Base-by-base conservation (phyloP, 2,888 invertebrate genomes). In the Hanleya hanleyi region DNA sequence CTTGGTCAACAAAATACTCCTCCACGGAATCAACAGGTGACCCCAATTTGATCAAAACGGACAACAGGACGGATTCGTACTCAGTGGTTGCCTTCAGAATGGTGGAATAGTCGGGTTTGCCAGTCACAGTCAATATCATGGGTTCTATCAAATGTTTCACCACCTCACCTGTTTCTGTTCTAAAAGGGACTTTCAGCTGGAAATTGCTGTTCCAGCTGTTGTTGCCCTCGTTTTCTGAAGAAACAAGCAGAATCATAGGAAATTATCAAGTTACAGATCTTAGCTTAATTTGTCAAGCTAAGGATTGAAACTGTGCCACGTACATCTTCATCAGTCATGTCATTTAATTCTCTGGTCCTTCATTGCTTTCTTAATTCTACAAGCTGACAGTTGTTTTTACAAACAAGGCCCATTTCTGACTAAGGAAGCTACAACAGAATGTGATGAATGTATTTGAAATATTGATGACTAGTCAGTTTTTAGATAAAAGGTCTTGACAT, bases 181-280 rank as follows among this genome's bases (percentile, higher is more conserved):
- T 32, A 57, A 29, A 57, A 26, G 22, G 26, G 1, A 57, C 57
- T 9, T 2, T 57, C 4, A 57, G 15, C 22, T 57, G 18, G 29
- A 71, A 33, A 12, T 36, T 26, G 6, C 38, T 57, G 6, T 22
- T 41, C 22, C 33, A 22, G 6, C 32, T 5, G 2, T 38, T 35
- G 61, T 57, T 38, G 1, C 67, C 61, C 12, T 51, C n/a, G 18
- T 67, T 67, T 1, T 50, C 32, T 41, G 71, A 35, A 12, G 67
- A 29, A 51, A 47, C 67, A 15, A 71, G 15, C 15, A 41, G 15
- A 26, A n/a, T n/a, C n/a, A n/a, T n/a, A n/a, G n/a, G n/a, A n/a
- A n/a, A n/a, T n/a, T n/a, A n/a, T n/a, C n/a, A n/a, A n/a, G n/a
- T n/a, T n/a, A n/a, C n/a, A n/a, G n/a, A n/a, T n/a, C n/a, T n/a